Evolutionary conservation across 2,888 invertebrate species (phyloP).

Genomic region (Ichneumoninae sp.): DNA sequence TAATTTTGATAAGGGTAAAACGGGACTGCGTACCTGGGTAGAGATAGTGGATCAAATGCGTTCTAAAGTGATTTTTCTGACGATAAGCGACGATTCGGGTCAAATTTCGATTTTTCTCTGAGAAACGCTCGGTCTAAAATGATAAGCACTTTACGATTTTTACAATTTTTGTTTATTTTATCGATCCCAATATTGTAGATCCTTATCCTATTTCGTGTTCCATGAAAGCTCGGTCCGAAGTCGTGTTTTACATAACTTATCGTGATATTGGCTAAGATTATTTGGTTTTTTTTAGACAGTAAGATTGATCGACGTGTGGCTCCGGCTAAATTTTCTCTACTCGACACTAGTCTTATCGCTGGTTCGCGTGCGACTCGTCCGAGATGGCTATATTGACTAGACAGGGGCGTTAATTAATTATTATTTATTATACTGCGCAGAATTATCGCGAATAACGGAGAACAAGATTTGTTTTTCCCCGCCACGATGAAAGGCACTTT

Average conservation of each 20-base stretch:
- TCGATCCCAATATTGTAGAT: not conserved
- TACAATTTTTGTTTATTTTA: not conserved
- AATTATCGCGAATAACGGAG: not conserved
- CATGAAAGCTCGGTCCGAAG: not conserved
- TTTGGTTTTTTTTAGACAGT: not conserved
- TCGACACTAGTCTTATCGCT: slow-evolving; percentile 47
- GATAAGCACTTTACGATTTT: not conserved
- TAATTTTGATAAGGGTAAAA: not conserved
- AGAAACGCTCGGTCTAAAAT: not conserved
- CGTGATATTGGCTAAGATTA: not conserved
- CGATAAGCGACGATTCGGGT: not conserved
- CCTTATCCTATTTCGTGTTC: slow-evolving; percentile 6
- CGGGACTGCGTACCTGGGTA: not conserved
- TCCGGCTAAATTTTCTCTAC: slow-evolving; percentile 5
- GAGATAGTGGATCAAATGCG: too few species aligned
- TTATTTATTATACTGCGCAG: not conserved
- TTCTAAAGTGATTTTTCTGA: not conserved
- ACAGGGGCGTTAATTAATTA: slow-evolving; percentile 42
- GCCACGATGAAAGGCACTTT: not conserved
- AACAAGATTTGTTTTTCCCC: not conserved
- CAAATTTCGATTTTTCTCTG: too few species aligned
- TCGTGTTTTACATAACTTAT: slow-evolving; percentile 7
- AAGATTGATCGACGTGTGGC: slow-evolving; percentile 36
- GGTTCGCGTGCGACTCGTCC: slow-evolving; percentile 44
- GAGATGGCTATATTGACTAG: slow-evolving; percentile 60